Evolutionary conservation across 2,888 invertebrate genomes (phyloP), one percentile per base, ranked within the genome.

Genomic region (Chalcis sispes): DNA sequence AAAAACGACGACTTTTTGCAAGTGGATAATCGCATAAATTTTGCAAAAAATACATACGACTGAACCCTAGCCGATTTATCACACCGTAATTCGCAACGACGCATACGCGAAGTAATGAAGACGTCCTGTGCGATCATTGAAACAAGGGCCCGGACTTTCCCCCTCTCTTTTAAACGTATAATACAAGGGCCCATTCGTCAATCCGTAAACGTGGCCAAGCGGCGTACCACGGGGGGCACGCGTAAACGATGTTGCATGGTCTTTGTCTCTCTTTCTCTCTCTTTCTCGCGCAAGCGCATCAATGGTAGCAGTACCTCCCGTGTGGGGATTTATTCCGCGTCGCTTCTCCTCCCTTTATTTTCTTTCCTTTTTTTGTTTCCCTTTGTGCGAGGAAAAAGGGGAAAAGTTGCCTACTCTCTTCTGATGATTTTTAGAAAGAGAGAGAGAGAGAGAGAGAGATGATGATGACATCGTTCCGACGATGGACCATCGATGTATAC

Each of bases 181-280:
- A 69, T 77, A 65, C 71, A 77, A 75, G 80, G 82, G 79, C 81
- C 82, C 82, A 81, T 82, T 81, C 81, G 80, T 80, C 79, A 81
- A 81, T 83, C 82, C 86, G 84, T 83, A 81, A n/a, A n/a, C n/a
- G n/a, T n/a, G n/a, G n/a, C n/a, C n/a, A 82, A n/a, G 40, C 46
- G 46, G 27, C 42, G 25, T 18, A 81, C 85, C 84, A 81, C 85
- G 64, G 58, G 85, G 86, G 85, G 85, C 83, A 78, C 80, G 80
- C 83, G 82, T 87, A 86, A 88, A 86, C 83, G 86, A 86, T 87
- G 86, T 86, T 86, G 85, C 83, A 50, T 13, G 4, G 4, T n/a
- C 36, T 58, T 42, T 42, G 42, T 42, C 20, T 52, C 5, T 52
- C 25, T 25, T 25, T 3, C 23, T 25, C 52, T 1, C 25, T 25